Conservation (phyloP, 2,888 invertebrate genomes). For the Rhagium mordax region DNA sequence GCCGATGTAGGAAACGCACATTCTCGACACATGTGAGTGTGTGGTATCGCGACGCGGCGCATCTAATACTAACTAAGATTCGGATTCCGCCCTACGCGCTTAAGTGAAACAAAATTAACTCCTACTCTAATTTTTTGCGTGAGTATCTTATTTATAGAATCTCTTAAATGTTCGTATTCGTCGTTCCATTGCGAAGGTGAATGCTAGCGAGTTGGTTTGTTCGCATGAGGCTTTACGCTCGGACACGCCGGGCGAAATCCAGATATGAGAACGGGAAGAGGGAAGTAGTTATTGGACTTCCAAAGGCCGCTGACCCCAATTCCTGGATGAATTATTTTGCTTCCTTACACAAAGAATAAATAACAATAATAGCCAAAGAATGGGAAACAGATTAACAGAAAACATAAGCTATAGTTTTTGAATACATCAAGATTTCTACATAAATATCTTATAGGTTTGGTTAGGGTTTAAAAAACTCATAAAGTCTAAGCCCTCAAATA, state of each 20-base stretch:
- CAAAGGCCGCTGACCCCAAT: too few species aligned
- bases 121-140: slow-evolving; percentile 57
- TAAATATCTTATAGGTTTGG: too few species aligned
- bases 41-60: slow-evolving; percentile 48
- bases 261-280: background rate
- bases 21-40: slow-evolving; percentile 53
- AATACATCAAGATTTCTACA: too few species aligned
- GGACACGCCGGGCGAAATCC: background rate
- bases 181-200: slow-evolving; percentile 44
- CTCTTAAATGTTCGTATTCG: slow-evolving; percentile 35
- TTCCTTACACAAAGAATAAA: too few species aligned
- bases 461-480: too few species aligned
- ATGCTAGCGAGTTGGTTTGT: slow-evolving; percentile 38
- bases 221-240: slow-evolving; percentile 20
- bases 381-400: too few species aligned
- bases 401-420: too few species aligned
- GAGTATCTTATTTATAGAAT: slow-evolving; percentile 46
- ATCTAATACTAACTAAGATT: slow-evolving; percentile 57
- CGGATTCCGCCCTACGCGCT: slow-evolving; percentile 34
- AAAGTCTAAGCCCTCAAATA: too few species aligned
- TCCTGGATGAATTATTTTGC: too few species aligned
- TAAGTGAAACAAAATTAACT: slow-evolving; percentile 47
- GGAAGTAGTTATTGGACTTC: too few species aligned
- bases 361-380: too few species aligned
- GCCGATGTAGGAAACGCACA: slow-evolving; percentile 38